Base-by-base conservation (phyloP, 2,888 invertebrate genomes). In the Falcaria lacertinaria region DNA sequence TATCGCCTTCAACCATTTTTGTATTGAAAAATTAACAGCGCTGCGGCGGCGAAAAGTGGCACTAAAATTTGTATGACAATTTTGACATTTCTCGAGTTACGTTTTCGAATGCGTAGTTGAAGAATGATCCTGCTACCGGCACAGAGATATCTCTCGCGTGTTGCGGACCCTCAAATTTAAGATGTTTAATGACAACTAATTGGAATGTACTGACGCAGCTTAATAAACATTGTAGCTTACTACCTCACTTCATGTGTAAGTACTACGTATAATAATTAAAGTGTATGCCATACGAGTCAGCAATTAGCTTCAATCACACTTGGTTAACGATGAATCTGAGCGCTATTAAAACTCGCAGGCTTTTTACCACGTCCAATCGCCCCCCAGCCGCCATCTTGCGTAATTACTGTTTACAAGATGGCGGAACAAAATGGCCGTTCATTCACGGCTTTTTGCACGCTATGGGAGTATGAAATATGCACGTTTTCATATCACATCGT, bases 271-370 rank as follows among this genome's bases (percentile, higher is more conserved):
- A 42, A 43, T 53, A 54, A 63, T 59, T 52, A 52, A 61, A 54
- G 59, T 64, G 56, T 57, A 48, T 60, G 49, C 54, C 62, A 60
- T 61, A 58, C 63, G 52, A 47, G 51, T 48, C 45, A 45, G 48
- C 60, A 78, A 86, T 87, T 84, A 84, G 68, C 62, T 67, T 60
- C 76, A 77, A 80, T 80, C 76, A 73, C 73, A 75, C 78, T 77
- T 78, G 70, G 75, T 78, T 81, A 83, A 65, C 72, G 66, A 63
- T 70, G 73, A 82, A 83, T 84, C 83, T 82, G 77, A 67, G 65
- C 37, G 71, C 74, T 76, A 78, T 84, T 82, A 83, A 71, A 76
- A 78, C 81, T 77, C 72, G 69, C 58, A 51, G 53, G 63, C 64
- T 81, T 80, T 81, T 81, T 83, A 71, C 70, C 62, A 67, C 70